Base-by-base conservation (phyloP, 2,113 vertebrate genomes). In the Pelusios castaneus region DNA sequence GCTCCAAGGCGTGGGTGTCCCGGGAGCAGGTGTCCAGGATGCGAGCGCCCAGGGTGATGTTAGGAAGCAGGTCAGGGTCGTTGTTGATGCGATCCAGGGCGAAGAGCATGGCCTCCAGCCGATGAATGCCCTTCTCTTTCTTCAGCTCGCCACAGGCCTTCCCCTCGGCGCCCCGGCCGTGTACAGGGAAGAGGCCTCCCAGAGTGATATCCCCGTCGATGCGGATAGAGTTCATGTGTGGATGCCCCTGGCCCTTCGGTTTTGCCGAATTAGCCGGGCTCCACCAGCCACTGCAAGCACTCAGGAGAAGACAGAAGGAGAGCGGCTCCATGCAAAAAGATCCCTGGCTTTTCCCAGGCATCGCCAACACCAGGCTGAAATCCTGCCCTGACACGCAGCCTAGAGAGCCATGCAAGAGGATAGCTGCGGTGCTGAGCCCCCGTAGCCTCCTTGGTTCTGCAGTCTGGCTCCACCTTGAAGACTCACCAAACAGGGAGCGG, bases 81-180 rank as follows among this genome's bases (percentile, higher is more conserved):
- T 99, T 99, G 98, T 99, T 99, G 97, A 99, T 99, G 49, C 99
- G 99, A 85, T 99, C 99, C 97, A 99, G 96, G 13, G 99, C 99
- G 6, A 99, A 99, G 13, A 99, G 97, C 99, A 99, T 99, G 95
- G 99, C 99, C 98, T 99, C 99, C 96, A 99, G 97, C 83, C 99
- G 98, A 67, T 99, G 99, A 97, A 99, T 99, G 91, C 99, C 99
- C 85, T 99, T 99, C 89, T 99, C 99, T 96, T 99, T 99, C 97
- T 99, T 99, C 77, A 99, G 98, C 95, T 99, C 99, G 11, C 99
- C 99, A 1, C 99, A 99, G 95, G 99, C 98, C 92, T 99, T 99
- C 89, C 99, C 99, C 63, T 99, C 99, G 0, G 98, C 95, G 5
- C 99, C 99, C 49, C 99, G 98, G 10, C 99, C 98, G 0, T 99